Percentiles rank a stretch among this genome's conserved stretches.
Conservation (phyloP, 2,888 invertebrate species). For the Eurois occulta region DNA sequence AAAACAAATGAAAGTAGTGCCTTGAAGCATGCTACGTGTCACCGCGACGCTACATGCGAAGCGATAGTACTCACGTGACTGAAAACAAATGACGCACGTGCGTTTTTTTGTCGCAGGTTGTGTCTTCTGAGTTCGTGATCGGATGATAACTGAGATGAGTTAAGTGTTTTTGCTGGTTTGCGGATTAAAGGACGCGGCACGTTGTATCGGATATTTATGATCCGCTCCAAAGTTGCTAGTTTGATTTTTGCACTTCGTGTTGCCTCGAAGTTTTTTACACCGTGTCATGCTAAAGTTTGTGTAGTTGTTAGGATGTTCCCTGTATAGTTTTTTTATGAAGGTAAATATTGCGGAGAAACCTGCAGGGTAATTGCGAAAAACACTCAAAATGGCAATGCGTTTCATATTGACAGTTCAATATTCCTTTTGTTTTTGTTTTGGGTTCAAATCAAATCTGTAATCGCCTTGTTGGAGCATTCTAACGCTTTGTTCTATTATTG, state of each 20-base stretch:
- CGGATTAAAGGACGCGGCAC: constrained; percentile 32
- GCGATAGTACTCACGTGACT: background rate
- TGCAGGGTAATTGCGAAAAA: background rate
- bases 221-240: constrained; percentile 26
- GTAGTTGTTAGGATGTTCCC: background rate
- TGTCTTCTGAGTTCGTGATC: background rate
- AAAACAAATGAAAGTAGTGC: background rate
- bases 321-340: background rate
- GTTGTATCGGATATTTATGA: constrained; percentile 37
- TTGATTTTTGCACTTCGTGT: constrained; percentile 12
- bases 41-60: background rate
- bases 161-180: constrained; percentile 56
- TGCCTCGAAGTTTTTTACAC: constrained; percentile 20
- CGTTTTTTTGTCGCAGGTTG: background rate
- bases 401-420: background rate
- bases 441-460: background rate
- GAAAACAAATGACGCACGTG: background rate
- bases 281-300: constrained; percentile 4
- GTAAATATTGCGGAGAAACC: background rate
- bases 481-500: constrained; percentile 1
- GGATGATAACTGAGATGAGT: constrained; percentile 45
- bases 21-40: background rate
- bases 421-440: background rate
- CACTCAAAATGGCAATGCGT: background rate
- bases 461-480: background rate